Conservation (phyloP, 1,140 invertebrate species). For the Drosophila kepulauana region DNA sequence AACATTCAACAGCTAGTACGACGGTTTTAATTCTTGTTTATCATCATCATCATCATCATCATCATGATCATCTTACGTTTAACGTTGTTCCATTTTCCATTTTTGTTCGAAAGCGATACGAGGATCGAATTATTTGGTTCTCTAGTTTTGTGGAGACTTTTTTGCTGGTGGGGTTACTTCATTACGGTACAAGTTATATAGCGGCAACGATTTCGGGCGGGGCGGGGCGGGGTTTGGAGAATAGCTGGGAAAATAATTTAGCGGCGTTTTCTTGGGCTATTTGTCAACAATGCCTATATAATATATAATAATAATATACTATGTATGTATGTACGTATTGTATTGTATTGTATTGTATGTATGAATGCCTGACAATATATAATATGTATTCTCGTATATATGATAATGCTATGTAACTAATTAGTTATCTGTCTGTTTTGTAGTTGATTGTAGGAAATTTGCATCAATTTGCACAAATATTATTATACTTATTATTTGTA, state of each 20-base stretch:
- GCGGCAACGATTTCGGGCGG: conserved; percentile 1
- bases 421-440: conserved; percentile 34
- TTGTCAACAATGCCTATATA: conserved; percentile 46
- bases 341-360: conserved; percentile 18
- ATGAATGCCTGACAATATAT: conserved; percentile 27
- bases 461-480: conserved; percentile 52
- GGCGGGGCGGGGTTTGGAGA: not conserved
- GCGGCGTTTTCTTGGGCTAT: conserved; percentile 29
- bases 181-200: conserved; percentile 10
- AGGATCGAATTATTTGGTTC: conserved; percentile 12
- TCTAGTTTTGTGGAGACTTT: conserved; percentile 7
- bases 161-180: conserved; percentile 41
- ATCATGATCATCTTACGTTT: conserved; percentile 17
- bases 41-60: conserved; percentile 15
- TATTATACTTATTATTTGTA: conserved; percentile 22
- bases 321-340: conserved; percentile 11
- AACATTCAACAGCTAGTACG: conserved; percentile 54
- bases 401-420: conserved; percentile 51
- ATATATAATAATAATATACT: conserved; percentile 4
- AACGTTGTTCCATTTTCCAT: conserved; percentile 19
- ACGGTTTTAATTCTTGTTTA: conserved; percentile 33
- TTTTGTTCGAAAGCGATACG: conserved; percentile 24
- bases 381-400: not conserved
- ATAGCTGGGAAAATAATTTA: conserved; percentile 14
- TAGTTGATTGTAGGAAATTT: conserved; percentile 73